phyloP scores from a whole-genome alignment of 2,797 vertebrate species.

The Peromyscus nudipes region DNA sequence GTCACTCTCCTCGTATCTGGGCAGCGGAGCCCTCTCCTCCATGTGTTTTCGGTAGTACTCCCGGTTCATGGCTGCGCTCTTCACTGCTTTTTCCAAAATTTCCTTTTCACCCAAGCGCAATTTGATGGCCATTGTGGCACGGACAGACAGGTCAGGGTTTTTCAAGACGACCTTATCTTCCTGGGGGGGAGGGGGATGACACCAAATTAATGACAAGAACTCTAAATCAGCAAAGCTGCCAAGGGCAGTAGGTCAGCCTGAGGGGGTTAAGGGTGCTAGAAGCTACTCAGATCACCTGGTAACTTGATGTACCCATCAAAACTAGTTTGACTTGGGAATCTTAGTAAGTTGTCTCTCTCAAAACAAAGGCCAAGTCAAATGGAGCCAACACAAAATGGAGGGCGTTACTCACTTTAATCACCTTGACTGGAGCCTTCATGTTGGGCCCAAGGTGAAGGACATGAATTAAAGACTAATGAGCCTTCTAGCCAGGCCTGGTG shows the following conservation, averaged over 20 bases:
- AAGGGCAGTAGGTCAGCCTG: background rate
- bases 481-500: background rate
- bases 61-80: constrained; percentile 90
- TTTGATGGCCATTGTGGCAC: constrained; percentile 92
- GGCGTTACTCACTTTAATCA: background rate
- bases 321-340: background rate
- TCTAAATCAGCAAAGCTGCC: constrained; percentile 63
- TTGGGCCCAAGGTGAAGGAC: background rate
- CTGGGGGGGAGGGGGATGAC: constrained; percentile 83
- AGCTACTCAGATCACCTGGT: background rate
- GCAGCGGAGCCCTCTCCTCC: constrained; percentile 91
- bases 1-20: constrained; percentile 94
- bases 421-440: background rate
- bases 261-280: background rate
- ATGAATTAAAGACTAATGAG: background rate
- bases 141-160: constrained; percentile 91
- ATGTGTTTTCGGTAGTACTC: constrained; percentile 91
- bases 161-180: constrained; percentile 93
- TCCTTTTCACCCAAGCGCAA: constrained; percentile 96
- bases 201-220: constrained; percentile 59
- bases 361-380: background rate
- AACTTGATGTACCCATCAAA: accelerated
- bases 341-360: background rate
- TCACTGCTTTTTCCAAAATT: constrained; percentile 94
- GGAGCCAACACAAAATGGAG: background rate